Evolutionary conservation across 2,888 invertebrate genomes (phyloP), one percentile per base, ranked within the genome.

Genomic region (Parthenolecanium corni): DNA sequence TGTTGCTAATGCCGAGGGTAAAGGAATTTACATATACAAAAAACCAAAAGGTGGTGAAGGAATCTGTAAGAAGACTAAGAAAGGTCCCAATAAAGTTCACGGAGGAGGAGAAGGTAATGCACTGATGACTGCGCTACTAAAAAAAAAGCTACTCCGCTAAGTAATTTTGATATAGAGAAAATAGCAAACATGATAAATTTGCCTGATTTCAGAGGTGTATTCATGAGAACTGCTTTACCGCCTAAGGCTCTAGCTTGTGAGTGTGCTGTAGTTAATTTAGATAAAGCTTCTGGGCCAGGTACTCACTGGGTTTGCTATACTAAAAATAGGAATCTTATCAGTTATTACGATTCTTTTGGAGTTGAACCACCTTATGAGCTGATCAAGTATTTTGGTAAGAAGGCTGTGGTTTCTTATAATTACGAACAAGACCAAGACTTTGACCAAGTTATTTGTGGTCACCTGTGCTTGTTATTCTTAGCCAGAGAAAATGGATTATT

Each of bases 291-390:
- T 6, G 68, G 67, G 4, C 21, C 36, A 20, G 73, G 73, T 11
- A 71, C 72, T 18, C 72, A 74, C 68, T 72, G 73, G 72, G 69
- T 72, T 67, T 69, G 71, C 57, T 73, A 71, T 66, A 69, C 65
- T 38, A 73, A 73, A 68, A 65, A 67, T 3, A 67, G 67, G 36
- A 64, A 69, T 56, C 47, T 68, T 31, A 67, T 70, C 23, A 66
- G 69, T 52, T 74, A 73, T 66, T 74, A 70, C 68, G 72, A 73
- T 64, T 72, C 71, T 62, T 74, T 71, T 66, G 72, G 73, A 6
- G 70, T 73, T 66, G 66, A 72, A 23, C 67, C 67, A 56, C 65
- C 65, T 1, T 72, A 71, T 2, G 70, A 49, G 31, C 56, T 65
- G 24, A 6, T 63, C 6, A 25, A 21, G 1, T 49, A 54, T 18